Percentiles rank a stretch among this genome's conserved stretches.
Evolutionary conservation across 2,888 invertebrate genomes (phyloP).

Genomic region (Drosophila buzzatii): DNA sequence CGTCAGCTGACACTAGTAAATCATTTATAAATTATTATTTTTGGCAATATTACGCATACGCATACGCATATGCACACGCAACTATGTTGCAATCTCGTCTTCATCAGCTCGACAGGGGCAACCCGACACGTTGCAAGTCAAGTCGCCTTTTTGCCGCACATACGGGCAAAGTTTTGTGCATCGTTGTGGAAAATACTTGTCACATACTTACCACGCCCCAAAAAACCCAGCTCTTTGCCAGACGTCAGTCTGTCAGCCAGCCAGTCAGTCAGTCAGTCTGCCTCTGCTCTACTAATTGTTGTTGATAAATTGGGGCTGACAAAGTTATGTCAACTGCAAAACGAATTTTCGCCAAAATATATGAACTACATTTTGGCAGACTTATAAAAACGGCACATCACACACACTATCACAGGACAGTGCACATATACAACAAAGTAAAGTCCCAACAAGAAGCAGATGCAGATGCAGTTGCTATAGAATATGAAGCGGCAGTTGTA

Average conservation of each 20-base stretch:
- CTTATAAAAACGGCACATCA: constrained; percentile 72
- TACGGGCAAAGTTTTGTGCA: constrained; percentile 69
- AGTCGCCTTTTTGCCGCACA: constrained; percentile 40
- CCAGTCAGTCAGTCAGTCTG: constrained; percentile 34
- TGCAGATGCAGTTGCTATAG: constrained; percentile 43
- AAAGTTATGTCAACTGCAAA: constrained; percentile 81
- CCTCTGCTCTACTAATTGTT: constrained; percentile 78
- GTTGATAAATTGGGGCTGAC: constrained; percentile 79
- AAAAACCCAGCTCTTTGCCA: constrained; percentile 43
- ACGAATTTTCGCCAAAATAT: constrained; percentile 78
- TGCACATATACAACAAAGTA: constrained; percentile 52
- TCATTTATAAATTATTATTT: constrained; percentile 60
- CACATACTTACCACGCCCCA: constrained; percentile 73
- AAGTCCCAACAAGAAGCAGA: constrained; percentile 57
- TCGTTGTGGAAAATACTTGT: constrained; percentile 73
- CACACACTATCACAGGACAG: constrained; percentile 10
- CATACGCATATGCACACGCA: constrained; percentile 29
- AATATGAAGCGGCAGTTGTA: constrained; percentile 64
- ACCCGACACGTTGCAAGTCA: constrained; percentile 37
- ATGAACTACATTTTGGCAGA: constrained; percentile 78
- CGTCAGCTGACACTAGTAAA: constrained; percentile 18
- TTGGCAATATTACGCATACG: constrained; percentile 59
- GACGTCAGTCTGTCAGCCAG: constrained; percentile 50
- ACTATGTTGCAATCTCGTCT: constrained; percentile 24
- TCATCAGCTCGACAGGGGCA: constrained; percentile 23